A percentile compares a stretch with the other conserved stretches of the same genome.
Evolutionary conservation across 1,140 invertebrate genomes (phyloP).

Genomic region (Telenomus remus): DNA sequence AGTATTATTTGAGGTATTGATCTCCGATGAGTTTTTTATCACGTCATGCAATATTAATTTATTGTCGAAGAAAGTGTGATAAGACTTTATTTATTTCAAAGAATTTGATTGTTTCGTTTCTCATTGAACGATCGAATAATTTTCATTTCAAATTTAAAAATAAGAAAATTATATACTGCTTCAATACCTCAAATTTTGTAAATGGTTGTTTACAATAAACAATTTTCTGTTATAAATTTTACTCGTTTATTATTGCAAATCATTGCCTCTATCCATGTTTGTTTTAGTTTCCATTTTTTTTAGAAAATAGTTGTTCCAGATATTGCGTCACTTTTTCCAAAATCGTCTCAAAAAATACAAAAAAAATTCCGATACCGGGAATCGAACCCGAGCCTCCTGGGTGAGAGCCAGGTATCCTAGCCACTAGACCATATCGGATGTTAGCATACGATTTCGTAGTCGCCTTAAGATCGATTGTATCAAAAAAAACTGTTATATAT

Average conservation of each 20-base stretch:
- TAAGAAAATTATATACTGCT: conserved; percentile 2
- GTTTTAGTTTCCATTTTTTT: no score
- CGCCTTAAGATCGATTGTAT: no score
- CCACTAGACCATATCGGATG: no score
- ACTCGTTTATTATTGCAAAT: background rate
- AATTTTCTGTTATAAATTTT: conserved; percentile 32
- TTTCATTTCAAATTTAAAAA: conserved; percentile 1
- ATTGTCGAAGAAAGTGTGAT: conserved; percentile 18
- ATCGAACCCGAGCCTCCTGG: no score
- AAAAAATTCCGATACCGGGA: no score
- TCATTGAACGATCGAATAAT: background rate
- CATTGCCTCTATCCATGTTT: no score
- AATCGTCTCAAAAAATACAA: no score
- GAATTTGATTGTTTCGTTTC: background rate
- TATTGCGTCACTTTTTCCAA: no score
- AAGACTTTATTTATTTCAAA: background rate
- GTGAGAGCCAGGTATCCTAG: no score
- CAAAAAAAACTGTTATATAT: no score
- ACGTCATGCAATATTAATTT: background rate
- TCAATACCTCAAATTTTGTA: conserved; percentile 45
- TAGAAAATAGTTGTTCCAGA: no score
- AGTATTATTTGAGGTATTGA: conserved; percentile 27
- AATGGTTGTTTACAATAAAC: conserved; percentile 46
- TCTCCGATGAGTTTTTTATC: conserved; percentile 7
- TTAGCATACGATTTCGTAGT: no score